A percentile compares a stretch with the other conserved stretches of the same genome.
phyloP scores from a whole-genome alignment of 2,797 vertebrate genomes.

The Galaxias olidus region DNA sequence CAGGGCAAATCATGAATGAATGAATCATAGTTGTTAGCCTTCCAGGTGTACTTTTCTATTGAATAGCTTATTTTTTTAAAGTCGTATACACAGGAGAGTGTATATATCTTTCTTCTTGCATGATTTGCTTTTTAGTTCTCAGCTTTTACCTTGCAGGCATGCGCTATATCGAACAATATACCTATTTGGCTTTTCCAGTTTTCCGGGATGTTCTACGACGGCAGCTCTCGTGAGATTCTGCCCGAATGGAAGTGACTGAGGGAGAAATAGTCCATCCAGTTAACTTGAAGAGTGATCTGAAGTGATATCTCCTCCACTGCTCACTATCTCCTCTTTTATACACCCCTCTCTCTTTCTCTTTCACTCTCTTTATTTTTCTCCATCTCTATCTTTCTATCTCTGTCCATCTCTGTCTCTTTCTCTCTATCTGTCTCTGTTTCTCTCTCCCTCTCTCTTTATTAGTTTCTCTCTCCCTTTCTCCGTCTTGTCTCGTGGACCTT shows the following conservation, averaged over 20 bases:
- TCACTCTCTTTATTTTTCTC: background rate
- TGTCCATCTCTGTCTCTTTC: slow-evolving; percentile 12
- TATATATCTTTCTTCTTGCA: too few relatives aligned
- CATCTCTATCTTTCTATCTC: background rate
- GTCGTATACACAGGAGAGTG: too few relatives aligned
- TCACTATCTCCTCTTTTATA: background rate
- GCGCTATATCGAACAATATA: slow-evolving; percentile 17
- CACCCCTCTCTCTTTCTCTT: slow-evolving; percentile 3
- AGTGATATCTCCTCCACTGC: slow-evolving; percentile 20
- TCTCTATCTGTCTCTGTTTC: slow-evolving; percentile 28
- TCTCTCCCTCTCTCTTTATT: slow-evolving; percentile 10
- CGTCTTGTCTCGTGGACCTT: slow-evolving; percentile 11
- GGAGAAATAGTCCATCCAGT: slow-evolving; percentile 27
- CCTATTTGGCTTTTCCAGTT: slow-evolving; percentile 13
- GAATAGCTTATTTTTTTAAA: too few relatives aligned
- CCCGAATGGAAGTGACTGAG: slow-evolving; percentile 39
- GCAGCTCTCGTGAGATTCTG: slow-evolving; percentile 35
- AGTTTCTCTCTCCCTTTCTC: too few relatives aligned
- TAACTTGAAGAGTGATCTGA: slow-evolving; percentile 44
- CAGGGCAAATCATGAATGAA: too few relatives aligned
- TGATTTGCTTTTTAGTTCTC: too few relatives aligned
- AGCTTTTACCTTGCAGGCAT: slow-evolving; percentile 32
- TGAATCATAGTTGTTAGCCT: too few relatives aligned
- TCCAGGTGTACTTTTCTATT: too few relatives aligned
- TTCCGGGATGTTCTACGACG: slow-evolving; percentile 37